Conservation (phyloP, 2,113 vertebrate genomes). For the Myrmophylax atrothorax region DNA sequence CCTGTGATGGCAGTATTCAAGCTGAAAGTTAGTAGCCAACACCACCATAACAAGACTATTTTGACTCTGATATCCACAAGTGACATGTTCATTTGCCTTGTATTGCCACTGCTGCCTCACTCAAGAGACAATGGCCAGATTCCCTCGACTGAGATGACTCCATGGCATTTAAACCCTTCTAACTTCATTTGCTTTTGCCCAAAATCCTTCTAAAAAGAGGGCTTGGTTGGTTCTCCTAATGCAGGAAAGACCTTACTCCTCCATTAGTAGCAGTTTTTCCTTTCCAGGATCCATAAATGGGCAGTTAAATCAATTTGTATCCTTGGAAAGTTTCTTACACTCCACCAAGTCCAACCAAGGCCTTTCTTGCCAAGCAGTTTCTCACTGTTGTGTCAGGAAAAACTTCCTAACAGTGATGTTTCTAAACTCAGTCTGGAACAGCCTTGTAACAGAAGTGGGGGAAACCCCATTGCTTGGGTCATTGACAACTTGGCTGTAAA, state of each 20-base stretch:
- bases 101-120: neutral
- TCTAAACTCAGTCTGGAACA: neutral
- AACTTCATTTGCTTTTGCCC: neutral
- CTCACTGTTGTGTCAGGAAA: neutral
- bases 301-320: constrained; percentile 9
- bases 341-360: neutral
- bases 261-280: neutral
- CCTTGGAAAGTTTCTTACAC: neutral
- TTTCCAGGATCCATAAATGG: constrained; percentile 19
- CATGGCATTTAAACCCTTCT: neutral
- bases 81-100: neutral
- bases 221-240: neutral
- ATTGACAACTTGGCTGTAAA: constrained; percentile 13
- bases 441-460: neutral
- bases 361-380: constrained; percentile 19
- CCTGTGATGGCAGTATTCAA: neutral
- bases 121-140: neutral
- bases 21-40: neutral
- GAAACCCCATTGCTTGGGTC: neutral
- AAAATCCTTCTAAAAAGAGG: neutral
- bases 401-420: neutral
- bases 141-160: neutral
- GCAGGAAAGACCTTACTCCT: neutral
- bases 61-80: neutral
- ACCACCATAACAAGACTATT: neutral